phyloP scores from a whole-genome alignment of 2,113 vertebrate genomes.

The Melanocharis versteri region DNA sequence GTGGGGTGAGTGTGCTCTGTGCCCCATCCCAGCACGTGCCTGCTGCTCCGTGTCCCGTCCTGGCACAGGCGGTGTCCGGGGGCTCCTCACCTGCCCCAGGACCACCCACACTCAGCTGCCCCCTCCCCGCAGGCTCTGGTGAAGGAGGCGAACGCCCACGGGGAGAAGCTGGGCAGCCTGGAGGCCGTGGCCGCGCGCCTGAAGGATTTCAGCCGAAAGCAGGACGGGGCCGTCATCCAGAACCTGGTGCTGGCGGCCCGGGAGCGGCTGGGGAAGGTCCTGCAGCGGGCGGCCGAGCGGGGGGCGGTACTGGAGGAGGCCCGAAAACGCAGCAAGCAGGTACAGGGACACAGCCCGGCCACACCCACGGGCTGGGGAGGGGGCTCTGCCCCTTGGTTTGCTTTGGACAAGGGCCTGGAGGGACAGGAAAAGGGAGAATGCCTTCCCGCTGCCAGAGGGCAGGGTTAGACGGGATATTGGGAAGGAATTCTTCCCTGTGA shows the following conservation, averaged over 20 bases:
- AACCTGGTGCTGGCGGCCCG: not conserved
- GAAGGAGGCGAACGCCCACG: not conserved
- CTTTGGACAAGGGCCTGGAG: accelerated
- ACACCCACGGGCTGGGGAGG: not conserved
- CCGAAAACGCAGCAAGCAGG: slow-evolving; percentile 18
- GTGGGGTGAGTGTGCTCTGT: accelerated
- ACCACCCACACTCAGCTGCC: not conserved
- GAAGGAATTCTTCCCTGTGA: not conserved
- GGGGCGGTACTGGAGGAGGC: not conserved
- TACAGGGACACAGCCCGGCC: not conserved
- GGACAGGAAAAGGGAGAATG: too few relatives aligned
- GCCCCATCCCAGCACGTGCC: not conserved
- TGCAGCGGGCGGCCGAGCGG: not conserved
- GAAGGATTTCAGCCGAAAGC: not conserved
- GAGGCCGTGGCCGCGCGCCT: not conserved
- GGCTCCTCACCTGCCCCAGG: not conserved
- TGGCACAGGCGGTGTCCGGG: too few relatives aligned
- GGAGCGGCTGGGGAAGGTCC: slow-evolving; percentile 20
- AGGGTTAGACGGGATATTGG: accelerated
- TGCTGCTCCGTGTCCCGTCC: too few relatives aligned
- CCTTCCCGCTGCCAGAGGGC: not conserved
- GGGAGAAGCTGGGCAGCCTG: not conserved
- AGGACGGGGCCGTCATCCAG: not conserved
- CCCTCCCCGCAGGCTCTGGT: slow-evolving; percentile 63
- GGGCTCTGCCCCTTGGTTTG: not conserved